Conservation (phyloP, 2,113 vertebrate species). For the Sterrhoptilus dennistouni region DNA sequence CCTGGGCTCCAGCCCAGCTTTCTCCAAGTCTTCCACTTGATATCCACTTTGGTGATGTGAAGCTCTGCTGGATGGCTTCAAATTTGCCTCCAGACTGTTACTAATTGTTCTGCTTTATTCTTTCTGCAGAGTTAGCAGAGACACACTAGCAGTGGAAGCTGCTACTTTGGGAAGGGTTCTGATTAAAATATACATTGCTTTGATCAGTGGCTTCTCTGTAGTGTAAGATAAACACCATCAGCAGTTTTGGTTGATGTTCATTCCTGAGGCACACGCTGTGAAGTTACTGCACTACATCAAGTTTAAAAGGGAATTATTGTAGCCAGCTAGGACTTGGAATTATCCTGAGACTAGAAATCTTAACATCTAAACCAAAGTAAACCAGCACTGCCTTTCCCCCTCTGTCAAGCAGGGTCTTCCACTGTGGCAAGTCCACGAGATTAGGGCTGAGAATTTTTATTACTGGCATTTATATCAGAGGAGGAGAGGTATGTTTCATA, state of each 20-base stretch:
- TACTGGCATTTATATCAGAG: neutral
- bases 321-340: neutral
- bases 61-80: neutral
- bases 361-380: neutral
- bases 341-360: neutral
- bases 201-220: conserved; percentile 22
- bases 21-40: neutral
- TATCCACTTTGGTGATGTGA: neutral
- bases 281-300: neutral
- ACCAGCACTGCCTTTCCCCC: neutral
- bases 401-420: neutral
- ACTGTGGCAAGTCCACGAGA: neutral
- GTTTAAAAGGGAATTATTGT: neutral
- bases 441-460: neutral
- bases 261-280: neutral
- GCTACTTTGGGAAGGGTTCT: conserved; percentile 22
- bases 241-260: conserved; percentile 13
- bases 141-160: neutral
- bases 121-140: conserved; percentile 21
- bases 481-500: neutral
- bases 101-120: neutral
- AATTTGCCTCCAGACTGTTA: neutral
- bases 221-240: neutral
- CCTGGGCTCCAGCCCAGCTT: neutral
- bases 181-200: conserved; percentile 28